Evolutionary conservation across 1,140 invertebrate species (phyloP).

Genomic region (Linepithema humile): DNA sequence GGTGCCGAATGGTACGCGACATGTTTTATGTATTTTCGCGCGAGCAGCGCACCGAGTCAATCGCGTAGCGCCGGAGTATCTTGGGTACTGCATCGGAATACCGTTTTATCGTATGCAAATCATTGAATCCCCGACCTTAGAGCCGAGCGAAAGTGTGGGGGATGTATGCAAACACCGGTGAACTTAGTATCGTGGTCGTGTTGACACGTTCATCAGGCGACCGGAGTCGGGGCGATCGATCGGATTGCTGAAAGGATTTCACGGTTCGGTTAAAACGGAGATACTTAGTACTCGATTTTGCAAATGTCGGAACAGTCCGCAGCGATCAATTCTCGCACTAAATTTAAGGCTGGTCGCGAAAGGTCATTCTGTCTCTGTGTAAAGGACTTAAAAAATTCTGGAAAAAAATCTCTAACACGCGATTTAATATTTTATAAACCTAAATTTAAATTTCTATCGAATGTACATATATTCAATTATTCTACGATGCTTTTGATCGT

Average conservation of each 20-base stretch:
- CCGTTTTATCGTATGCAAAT: constrained; percentile 23
- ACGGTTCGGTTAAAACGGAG: background rate
- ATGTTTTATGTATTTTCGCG: constrained; percentile 55
- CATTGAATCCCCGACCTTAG: background rate
- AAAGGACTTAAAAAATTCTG: background rate
- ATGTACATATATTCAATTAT: background rate
- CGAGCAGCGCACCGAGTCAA: background rate
- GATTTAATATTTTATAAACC: background rate
- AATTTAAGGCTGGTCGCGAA: background rate
- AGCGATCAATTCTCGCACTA: background rate
- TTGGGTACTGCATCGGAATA: background rate
- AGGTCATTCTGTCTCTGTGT: no score
- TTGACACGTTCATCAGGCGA: constrained; percentile 53
- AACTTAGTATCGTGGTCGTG: constrained; percentile 51
- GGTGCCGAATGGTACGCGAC: background rate
- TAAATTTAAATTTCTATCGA: background rate
- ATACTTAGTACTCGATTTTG: constrained; percentile 15
- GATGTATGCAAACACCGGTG: constrained; percentile 14
- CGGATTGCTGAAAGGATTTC: constrained; percentile 35
- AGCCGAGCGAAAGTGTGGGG: background rate
- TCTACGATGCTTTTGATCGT: background rate
- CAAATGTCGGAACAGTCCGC: background rate
- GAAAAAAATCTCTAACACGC: no score
- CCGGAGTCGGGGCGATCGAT: constrained; percentile 9
- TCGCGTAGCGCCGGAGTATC: background rate